Base-by-base conservation (phyloP, 2,888 invertebrate species). In the Drosophila crucigera region DNA sequence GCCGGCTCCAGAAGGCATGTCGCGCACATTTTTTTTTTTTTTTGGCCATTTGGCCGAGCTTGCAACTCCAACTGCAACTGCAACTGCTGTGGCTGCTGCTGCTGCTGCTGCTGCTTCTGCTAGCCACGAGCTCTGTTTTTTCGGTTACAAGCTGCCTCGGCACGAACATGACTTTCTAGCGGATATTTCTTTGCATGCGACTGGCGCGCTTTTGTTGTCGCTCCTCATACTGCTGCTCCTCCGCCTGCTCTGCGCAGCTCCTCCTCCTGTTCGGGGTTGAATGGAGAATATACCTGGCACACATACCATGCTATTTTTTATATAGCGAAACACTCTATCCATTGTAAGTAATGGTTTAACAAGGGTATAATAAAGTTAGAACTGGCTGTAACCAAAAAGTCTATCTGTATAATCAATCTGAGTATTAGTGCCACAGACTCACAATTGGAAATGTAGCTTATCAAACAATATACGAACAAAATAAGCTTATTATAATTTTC, bases 161-260 rank as follows among this genome's bases (percentile, higher is more conserved):
- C 82, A 85, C 84, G 86, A 89, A 90, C 86, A 86, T 89, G 86
- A 90, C 91, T 91, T 91, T 89, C 89, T 91, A 89, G 90, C 91
- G 84, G 90, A 89, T 90, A 84, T 89, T 82, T 72, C 83, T 72
- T 89, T 82, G 90, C 89, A 76, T 89, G 85, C 73, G 90, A 80
- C 77, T 75, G 83, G 74, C 82, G 82, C 83, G 82, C 80, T 80
- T 84, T 87, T 87, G 83, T 74, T 84, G 78, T 79, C 68, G 80
- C 60, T 69, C 56, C 60, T 64, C 43, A 49, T 28, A 28, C n/a
- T 11, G 4, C 37, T 19, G 19, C 25, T 16, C 25, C 35, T 22
- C 22, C 16, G 0, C 28, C 37, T 25, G 19, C 37, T 9, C 35
- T 22, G 14, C n/a, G 10, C 52, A 19, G 2, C 52, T 22, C 16